Evolutionary conservation across 2,797 vertebrate genomes (phyloP), one percentile per base, ranked within the genome.

Genomic region (Danio choprae): DNA sequence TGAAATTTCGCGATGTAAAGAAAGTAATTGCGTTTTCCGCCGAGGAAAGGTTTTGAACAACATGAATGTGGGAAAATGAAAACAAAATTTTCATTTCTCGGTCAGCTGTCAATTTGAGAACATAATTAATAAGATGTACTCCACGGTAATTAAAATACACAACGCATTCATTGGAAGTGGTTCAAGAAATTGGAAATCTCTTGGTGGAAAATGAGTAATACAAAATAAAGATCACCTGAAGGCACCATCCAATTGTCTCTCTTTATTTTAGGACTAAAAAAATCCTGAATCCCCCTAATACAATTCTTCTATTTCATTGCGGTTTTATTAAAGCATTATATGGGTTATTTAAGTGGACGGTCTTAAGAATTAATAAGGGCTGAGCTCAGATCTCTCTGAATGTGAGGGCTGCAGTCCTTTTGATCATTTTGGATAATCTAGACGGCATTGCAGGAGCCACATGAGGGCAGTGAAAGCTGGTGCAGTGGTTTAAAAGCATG

Each of bases 381-480:
- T 55, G 43, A 53, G 38, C 53, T 55, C 36, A 68, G 62, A 64
- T 56, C 46, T 62, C 40, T 56, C 46, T 3, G 43, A 71, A 72
- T 73, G 43, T 65, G 29, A 75, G 43, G 50, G 15, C 53, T 81
- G 38, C 38, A 63, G 55, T 65, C 16, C 74, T 72, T 72, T 81
- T 79, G 74, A 83, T 74, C 63, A 67, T 71, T 70, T 68, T 46
- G 36, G 48, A 53, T 62, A 65, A 81, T 74, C 74, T 46, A 46
- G 55, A n/a, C 44, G 13, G 43, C 73, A 83, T 77, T 62, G 53
- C 74, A 79, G 29, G 36, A 80, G 73, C 68, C 82, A 80, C 82
- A 77, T 68, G 82, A 80, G 67, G 73, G 73, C 73, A 83, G 77
- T 76, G 81, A 59, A 74, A 80, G 77, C 81, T 70, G 81, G 63